Percentiles rank a stretch among this genome's conserved stretches.
phyloP scores from a whole-genome alignment of 2,797 vertebrate genomes.

The Holocentrus rufus region DNA sequence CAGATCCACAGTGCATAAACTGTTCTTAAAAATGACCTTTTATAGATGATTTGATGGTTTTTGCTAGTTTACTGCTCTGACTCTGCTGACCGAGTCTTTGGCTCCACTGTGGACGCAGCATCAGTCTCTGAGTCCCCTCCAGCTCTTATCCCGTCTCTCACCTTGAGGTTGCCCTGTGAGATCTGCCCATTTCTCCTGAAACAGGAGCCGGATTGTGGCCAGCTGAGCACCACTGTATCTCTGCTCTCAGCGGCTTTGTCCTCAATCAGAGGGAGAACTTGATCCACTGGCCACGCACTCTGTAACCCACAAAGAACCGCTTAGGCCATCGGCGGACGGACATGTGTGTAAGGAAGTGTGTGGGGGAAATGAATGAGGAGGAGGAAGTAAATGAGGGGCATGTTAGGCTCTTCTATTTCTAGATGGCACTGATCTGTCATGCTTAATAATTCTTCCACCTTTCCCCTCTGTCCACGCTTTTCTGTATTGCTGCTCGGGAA shows the following conservation, averaged over 20 bases:
- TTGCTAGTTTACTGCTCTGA: constrained; percentile 27
- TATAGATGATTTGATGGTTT: background rate
- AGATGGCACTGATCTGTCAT: constrained; percentile 1
- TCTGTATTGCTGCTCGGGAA: background rate
- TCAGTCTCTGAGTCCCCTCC: constrained; percentile 18
- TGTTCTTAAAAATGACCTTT: too few species aligned
- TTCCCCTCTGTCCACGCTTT: background rate
- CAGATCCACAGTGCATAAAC: too few species aligned
- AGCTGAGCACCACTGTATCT: constrained; percentile 56
- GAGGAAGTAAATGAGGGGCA: background rate
- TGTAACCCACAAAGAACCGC: constrained; percentile 48
- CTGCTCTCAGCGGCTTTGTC: constrained; percentile 58
- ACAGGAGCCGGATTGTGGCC: constrained; percentile 74
- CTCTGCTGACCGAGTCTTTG: constrained; percentile 24
- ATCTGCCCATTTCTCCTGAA: constrained; percentile 69
- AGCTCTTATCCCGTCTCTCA: constrained; percentile 57
- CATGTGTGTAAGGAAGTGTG: constrained; percentile 10
- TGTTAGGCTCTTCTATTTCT: background rate
- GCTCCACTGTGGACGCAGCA: constrained; percentile 25
- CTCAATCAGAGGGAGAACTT: constrained; percentile 72
- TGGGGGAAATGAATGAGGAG: constrained; percentile 1
- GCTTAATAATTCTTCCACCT: background rate
- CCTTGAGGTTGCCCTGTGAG: constrained; percentile 70
- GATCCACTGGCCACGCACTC: constrained; percentile 70
- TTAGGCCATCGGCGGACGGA: constrained; percentile 30